Base-by-base conservation (phyloP, 92 coral and sea anemone genomes). In the Palythoa caribaeorum region DNA sequence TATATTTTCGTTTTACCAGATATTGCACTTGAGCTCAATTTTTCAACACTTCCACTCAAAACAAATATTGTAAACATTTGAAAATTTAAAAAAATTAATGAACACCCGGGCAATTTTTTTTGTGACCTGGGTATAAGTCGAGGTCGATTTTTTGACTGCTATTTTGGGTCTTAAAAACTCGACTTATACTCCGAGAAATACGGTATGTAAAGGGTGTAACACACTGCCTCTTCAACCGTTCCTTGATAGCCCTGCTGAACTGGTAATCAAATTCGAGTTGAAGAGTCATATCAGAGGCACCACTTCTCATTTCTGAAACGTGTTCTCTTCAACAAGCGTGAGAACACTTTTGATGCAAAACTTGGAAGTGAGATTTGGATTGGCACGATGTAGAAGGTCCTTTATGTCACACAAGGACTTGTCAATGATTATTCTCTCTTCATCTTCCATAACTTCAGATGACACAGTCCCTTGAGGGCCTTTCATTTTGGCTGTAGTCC, bases 401-500 rank as follows among this genome's bases (percentile, higher is more conserved):
- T 71, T 91, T 21, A 87, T 87, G 80, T 81, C 91, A 66, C 65
- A 39, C 52, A 90, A 77, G 47, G 84, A 87, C 90, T 74, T 91
- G 38, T 28, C 28, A 0, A 87, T 91, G 51, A 91, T 80, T 81
- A 74, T 87, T 70, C 77, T 68, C 17, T 88, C 91, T 28, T 28
- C 28, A 76, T 91, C 93, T 69, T 91, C 91, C 89, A 75, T 88
- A 53, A 91, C 91, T 66, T 88, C 91, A 73, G 89, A 71, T 83
- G 88, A 91, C 81, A 87, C 91, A 39, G 88, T 91, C 73, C 88
- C 89, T 78, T 91, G 94, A 71, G 90, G 93, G 71, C 90, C 93
- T 79, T 66, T 87, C 17, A 77, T 85, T 50, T 87, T 87, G 48
- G 92, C 81, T 77, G 89, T 74, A 71, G 65, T 85, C 14, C 85